Evolutionary conservation across 2,797 vertebrate species (phyloP).

Genomic region (Falco berigora): DNA sequence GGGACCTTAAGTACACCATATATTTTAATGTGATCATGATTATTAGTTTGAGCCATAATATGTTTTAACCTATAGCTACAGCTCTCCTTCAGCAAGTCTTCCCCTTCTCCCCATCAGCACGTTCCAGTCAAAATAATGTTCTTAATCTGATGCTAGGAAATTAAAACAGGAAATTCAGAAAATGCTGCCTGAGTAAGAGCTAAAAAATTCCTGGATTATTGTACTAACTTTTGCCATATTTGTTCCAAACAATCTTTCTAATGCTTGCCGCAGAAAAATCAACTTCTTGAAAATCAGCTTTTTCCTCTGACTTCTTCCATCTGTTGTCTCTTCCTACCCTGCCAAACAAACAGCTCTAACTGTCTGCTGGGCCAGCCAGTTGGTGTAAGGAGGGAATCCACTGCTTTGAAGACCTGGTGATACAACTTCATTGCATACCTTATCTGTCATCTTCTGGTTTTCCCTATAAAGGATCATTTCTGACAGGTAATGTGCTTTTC

Average conservation of each 20-base stretch:
- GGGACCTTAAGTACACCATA: neutral
- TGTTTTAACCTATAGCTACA: neutral
- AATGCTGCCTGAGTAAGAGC: neutral
- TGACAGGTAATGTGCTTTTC: neutral
- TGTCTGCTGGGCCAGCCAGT: neutral
- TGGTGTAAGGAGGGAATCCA: neutral
- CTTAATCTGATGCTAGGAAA: neutral
- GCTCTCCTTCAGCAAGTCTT: neutral
- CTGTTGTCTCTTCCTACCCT: neutral
- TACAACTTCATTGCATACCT: neutral
- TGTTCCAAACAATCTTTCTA: neutral
- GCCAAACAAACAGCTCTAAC: neutral
- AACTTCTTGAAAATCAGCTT: neutral
- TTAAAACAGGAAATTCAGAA: neutral
- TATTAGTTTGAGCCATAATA: neutral
- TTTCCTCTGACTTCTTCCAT: neutral
- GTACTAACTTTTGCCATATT: neutral
- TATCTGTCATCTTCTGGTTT: neutral
- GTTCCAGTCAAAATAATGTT: neutral
- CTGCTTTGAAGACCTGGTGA: neutral
- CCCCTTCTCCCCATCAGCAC: neutral
- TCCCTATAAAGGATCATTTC: neutral
- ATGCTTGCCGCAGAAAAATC: neutral
- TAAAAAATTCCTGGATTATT: neutral
- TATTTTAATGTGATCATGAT: neutral